phyloP scores from a whole-genome alignment of 2,113 vertebrate genomes.

The Murina feae region DNA sequence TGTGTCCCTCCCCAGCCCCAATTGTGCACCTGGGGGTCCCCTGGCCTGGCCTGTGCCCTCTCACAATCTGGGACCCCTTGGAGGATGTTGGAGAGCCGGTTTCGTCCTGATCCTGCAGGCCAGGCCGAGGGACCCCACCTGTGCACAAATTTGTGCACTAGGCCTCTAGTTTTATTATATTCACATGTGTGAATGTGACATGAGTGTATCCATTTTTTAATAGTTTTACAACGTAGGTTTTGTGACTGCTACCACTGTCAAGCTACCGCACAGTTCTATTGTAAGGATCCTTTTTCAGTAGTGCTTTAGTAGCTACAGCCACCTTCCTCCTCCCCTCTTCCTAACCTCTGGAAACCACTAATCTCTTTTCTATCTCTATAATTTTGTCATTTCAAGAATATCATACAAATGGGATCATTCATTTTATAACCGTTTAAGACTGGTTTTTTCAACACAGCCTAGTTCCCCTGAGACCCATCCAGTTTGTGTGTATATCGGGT shows the following conservation, averaged over 20 bases:
- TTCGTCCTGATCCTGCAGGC: no score
- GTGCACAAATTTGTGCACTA: no score
- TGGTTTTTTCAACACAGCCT: not conserved
- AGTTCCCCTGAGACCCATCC: not conserved
- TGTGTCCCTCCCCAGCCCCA: no score
- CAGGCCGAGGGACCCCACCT: no score
- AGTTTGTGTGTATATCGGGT: not conserved
- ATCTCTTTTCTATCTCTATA: not conserved
- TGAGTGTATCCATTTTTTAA: not conserved
- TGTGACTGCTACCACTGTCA: not conserved
- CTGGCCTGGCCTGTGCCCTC: no score
- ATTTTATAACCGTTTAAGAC: not conserved
- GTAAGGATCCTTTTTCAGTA: not conserved
- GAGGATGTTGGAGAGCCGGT: no score
- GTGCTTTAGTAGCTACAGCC: not conserved
- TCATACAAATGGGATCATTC: not conserved
- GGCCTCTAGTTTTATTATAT: not conserved
- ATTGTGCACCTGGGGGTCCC: no score
- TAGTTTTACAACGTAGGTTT: not conserved
- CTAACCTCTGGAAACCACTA: not conserved
- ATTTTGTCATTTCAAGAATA: not conserved
- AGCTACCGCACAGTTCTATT: not conserved
- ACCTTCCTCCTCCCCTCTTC: not conserved
- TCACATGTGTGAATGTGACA: not conserved
- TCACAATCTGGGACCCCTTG: no score